phyloP scores from a whole-genome alignment of 2,797 vertebrate genomes.

The Anabacerthia variegaticeps region DNA sequence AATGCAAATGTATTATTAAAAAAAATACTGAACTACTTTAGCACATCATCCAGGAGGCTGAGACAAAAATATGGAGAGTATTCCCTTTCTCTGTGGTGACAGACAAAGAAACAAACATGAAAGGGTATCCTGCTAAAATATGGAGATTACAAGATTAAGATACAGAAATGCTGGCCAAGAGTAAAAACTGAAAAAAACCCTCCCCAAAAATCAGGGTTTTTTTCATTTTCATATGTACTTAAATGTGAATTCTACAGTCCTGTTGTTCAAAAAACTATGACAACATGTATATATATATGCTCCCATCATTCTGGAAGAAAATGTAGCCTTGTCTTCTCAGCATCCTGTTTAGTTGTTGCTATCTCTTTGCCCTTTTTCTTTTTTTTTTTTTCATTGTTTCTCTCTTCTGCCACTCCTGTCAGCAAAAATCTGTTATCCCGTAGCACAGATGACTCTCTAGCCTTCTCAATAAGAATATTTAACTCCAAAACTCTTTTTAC shows the following conservation, averaged over 20 bases:
- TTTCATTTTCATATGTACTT: background rate
- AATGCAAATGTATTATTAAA: background rate
- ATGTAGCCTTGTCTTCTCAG: background rate
- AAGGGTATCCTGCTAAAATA: background rate
- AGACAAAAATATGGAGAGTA: background rate
- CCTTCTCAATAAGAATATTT: background rate
- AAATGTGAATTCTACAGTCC: background rate
- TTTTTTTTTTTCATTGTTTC: background rate
- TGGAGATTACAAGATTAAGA: background rate
- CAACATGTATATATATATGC: background rate
- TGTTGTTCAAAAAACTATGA: background rate
- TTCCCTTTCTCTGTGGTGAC: background rate
- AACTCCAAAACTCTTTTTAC: background rate
- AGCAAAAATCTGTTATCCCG: background rate
- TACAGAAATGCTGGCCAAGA: background rate
- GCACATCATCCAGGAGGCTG: accelerated
- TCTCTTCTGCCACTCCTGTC: background rate
- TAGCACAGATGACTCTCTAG: background rate
- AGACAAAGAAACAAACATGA: background rate
- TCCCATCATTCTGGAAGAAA: background rate
- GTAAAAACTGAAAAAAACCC: background rate
- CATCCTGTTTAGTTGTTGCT: background rate
- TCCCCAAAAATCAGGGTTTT: background rate
- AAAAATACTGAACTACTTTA: background rate
- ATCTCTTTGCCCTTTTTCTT: background rate